Conservation (phyloP, 2,797 vertebrate species). For the Eulemur albifrons region DNA sequence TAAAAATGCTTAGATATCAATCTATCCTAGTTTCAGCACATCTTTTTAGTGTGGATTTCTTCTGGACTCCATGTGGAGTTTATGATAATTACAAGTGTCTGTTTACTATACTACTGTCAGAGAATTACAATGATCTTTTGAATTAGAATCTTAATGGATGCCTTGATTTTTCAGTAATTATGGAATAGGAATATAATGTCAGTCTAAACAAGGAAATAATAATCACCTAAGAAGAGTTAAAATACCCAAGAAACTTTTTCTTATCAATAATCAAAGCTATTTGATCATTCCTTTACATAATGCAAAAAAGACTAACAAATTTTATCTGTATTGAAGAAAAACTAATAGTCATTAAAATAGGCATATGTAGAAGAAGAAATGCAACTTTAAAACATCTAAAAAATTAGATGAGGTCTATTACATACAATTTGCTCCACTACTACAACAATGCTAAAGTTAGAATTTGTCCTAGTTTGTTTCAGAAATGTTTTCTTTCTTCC, state of each 20-base stretch:
- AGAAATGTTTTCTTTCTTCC: neutral
- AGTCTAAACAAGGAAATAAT: neutral
- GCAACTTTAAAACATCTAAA: neutral
- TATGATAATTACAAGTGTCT: slow-evolving; percentile 75
- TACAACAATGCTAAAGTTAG: neutral
- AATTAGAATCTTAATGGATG: neutral
- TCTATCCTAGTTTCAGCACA: slow-evolving; percentile 69
- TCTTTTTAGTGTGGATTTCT: slow-evolving; percentile 70
- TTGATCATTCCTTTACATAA: neutral
- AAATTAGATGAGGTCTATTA: neutral
- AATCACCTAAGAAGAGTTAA: neutral
- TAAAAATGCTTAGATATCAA: slow-evolving; percentile 72
- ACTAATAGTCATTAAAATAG: neutral
- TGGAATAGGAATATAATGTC: slow-evolving; percentile 1
- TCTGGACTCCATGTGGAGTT: slow-evolving; percentile 39
- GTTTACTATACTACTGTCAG: slow-evolving; percentile 58
- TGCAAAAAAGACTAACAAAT: neutral
- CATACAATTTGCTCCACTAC: neutral
- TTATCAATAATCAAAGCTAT: neutral
- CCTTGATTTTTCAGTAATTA: neutral
- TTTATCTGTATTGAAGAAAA: neutral
- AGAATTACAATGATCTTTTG: slow-evolving; percentile 70
- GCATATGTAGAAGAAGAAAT: neutral
- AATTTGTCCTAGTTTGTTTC: neutral
- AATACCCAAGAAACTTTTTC: neutral